These are phyloP conservation scores for Plotosus lineatus DNA, from an alignment of 2,113 vertebrate species.

Conservation along the genomic window DNA sequence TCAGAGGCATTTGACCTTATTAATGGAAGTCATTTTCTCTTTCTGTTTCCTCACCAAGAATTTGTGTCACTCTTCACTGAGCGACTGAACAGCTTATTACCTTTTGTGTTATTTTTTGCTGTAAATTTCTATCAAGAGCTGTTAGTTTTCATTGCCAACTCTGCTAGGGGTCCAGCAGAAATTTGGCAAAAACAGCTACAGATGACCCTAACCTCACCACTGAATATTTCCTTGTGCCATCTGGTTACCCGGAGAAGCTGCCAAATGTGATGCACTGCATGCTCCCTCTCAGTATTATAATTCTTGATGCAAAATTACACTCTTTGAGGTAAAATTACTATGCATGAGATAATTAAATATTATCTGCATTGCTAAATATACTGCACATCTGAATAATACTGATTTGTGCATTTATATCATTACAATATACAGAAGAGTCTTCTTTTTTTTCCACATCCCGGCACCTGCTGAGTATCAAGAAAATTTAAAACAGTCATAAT, in stretches of 20 bases:
- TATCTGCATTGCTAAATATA: not conserved
- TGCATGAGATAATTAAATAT: not conserved
- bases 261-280: not conserved
- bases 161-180: conserved; percentile 7
- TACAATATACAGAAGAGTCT: not conserved
- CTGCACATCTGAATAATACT: not conserved
- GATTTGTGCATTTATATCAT: not conserved
- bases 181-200: conserved; percentile 26
- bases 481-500: not conserved
- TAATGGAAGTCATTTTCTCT: conserved; percentile 28
- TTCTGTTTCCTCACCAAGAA: conserved; percentile 31
- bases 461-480: not conserved
- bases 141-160: conserved; percentile 16
- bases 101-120: conserved; percentile 6
- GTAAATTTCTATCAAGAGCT: not conserved
- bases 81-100: not conserved
- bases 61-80: not conserved
- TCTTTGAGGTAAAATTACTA: not conserved
- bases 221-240: conserved; percentile 35
- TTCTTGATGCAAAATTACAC: not conserved
- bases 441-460: not conserved
- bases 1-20: conserved; percentile 34
- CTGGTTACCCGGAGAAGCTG: conserved; percentile 2
- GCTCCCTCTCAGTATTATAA: not conserved
- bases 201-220: conserved; percentile 25